Percentiles rank a stretch among this genome's conserved stretches.
phyloP scores from a whole-genome alignment of 2,113 vertebrate genomes.

The Australoheros scitulus region DNA sequence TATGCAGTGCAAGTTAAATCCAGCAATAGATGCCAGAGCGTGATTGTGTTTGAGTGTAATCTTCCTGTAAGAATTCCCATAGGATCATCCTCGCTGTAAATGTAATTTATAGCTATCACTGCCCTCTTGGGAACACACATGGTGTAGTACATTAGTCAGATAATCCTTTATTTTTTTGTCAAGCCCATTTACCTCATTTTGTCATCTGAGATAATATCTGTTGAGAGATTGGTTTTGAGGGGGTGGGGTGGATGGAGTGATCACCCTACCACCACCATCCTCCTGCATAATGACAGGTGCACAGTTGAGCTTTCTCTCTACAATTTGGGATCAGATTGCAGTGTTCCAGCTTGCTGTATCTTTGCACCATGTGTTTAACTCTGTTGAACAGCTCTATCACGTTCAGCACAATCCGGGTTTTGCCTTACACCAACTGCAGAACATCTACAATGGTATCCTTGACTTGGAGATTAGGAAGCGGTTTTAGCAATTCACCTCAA shows the following conservation, averaged over 20 bases:
- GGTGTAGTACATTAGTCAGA: conserved; percentile 27
- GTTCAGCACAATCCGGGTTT: conserved; percentile 44
- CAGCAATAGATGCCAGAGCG: neutral
- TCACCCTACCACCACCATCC: conserved; percentile 36
- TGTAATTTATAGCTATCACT: conserved; percentile 27
- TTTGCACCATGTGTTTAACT: conserved; percentile 55
- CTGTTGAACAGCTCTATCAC: conserved; percentile 47
- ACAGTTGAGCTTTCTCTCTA: conserved; percentile 62
- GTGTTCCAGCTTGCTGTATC: conserved; percentile 49
- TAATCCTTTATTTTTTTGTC: conserved; percentile 39
- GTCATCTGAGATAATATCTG: conserved; percentile 53
- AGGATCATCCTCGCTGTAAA: conserved; percentile 1
- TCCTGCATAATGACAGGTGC: conserved; percentile 66
- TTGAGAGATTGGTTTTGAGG: conserved; percentile 53
- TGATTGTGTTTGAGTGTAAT: conserved; percentile 3
- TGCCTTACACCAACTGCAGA: conserved; percentile 61
- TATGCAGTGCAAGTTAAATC: neutral
- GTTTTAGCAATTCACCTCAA: conserved; percentile 44
- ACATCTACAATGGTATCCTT: conserved; percentile 49
- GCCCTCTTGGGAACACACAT: conserved; percentile 26
- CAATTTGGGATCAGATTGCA: conserved; percentile 66
- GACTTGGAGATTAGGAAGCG: conserved; percentile 52
- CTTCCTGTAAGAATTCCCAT: neutral
- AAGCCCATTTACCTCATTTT: conserved; percentile 45
- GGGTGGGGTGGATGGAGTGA: conserved; percentile 24